phyloP scores from a whole-genome alignment of 2,888 invertebrate species.

The Gonocerus acuteangulatus region DNA sequence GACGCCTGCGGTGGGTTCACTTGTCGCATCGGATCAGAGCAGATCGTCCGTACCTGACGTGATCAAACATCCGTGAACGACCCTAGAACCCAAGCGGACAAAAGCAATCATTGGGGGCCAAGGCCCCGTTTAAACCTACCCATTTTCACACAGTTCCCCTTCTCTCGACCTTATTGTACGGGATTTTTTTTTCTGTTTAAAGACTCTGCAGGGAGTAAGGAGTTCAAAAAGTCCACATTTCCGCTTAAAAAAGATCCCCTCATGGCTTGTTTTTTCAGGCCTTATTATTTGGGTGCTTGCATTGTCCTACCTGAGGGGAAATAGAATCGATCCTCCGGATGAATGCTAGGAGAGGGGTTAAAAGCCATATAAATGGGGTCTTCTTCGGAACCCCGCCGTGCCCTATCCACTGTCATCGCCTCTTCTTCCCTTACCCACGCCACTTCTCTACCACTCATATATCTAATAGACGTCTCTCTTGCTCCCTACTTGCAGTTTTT shows the following conservation, averaged over 20 bases:
- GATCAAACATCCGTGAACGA: conserved; percentile 34
- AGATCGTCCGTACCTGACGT: conserved; percentile 1
- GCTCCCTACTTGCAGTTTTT: neutral
- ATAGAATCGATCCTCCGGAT: neutral
- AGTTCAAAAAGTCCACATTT: conserved; percentile 19
- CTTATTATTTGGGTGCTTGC: conserved; percentile 4
- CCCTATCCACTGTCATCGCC: conserved; percentile 9
- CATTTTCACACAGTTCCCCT: conserved; percentile 20
- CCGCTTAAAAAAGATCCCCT: neutral
- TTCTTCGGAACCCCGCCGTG: conserved; percentile 5
- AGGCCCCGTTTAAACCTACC: conserved; percentile 1
- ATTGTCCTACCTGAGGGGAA: neutral
- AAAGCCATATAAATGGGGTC: conserved; percentile 38
- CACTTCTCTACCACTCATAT: neutral
- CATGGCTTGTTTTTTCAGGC: conserved; percentile 13
- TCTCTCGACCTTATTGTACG: neutral
- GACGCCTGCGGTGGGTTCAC: conserved; percentile 22
- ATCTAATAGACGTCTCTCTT: neutral
- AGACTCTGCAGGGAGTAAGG: conserved; percentile 5
- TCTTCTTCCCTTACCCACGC: neutral
- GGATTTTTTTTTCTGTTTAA: neutral
- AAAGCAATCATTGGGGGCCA: conserved; percentile 33
- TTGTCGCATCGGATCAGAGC: conserved; percentile 30
- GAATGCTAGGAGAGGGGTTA: conserved; percentile 31
- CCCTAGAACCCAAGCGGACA: conserved; percentile 21